These are phyloP conservation scores for Ophraella communa DNA, from an alignment of 2,888 invertebrate genomes.

Conservation along the genomic window DNA sequence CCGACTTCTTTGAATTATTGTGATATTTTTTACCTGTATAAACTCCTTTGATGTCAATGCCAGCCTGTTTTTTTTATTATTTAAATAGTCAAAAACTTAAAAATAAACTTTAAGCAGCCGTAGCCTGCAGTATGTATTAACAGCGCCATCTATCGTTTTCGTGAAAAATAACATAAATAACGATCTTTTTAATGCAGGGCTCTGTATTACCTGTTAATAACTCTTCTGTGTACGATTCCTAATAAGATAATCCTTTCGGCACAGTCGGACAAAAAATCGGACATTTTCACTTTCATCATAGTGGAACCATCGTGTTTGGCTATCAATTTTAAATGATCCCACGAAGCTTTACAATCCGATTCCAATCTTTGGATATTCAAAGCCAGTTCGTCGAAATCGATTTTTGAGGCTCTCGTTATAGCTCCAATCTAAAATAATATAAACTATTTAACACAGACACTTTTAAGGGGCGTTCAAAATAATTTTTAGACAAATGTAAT, in stretches of 20 bases:
- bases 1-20: no score
- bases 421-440: constrained; percentile 74
- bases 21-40: no score
- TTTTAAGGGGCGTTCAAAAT: background rate
- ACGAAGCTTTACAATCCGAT: constrained; percentile 94
- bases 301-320: constrained; percentile 92
- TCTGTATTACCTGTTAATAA: constrained; percentile 82
- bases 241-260: constrained; percentile 96
- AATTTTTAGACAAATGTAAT: no score
- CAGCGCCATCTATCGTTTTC: no score
- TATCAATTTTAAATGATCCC: constrained; percentile 94
- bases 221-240: constrained; percentile 88
- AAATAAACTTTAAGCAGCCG: no score
- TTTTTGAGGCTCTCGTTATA: constrained; percentile 88
- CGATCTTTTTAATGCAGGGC: no score
- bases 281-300: constrained; percentile 91
- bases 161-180: no score
- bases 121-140: no score
- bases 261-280: constrained; percentile 95
- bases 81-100: no score
- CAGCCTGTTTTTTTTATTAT: no score
- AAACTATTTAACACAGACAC: background rate
- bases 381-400: constrained; percentile 92
- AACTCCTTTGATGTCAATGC: no score
- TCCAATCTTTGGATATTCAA: constrained; percentile 88